Conservation (phyloP, 2,888 invertebrate genomes). For the Cotesia congregata region DNA sequence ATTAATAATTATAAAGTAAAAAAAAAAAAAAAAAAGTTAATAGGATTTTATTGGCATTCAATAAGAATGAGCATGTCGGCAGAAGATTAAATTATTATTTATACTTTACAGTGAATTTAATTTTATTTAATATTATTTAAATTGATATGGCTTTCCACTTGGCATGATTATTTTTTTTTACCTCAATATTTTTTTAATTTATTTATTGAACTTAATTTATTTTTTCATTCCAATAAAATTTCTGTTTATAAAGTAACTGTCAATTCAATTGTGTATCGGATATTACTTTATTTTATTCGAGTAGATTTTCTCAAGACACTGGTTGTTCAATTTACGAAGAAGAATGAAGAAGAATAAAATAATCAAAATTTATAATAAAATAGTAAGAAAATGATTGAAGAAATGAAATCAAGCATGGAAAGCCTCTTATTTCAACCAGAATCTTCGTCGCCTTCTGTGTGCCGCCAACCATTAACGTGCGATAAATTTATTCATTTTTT, state of each 20-base stretch:
- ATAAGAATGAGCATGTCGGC: conserved; percentile 49
- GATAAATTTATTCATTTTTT: conserved; percentile 37
- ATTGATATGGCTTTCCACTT: conserved; percentile 63
- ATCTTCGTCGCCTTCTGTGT: conserved; percentile 48
- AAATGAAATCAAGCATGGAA: conserved; percentile 39
- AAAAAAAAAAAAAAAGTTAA: conserved; percentile 38
- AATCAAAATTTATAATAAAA: conserved; percentile 6
- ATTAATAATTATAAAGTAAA: conserved; percentile 31
- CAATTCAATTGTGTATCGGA: conserved; percentile 33
- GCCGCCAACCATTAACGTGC: conserved; percentile 62
- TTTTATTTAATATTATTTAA: neutral
- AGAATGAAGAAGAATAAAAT: neutral
- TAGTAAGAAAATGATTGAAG: conserved; percentile 34
- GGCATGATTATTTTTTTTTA: conserved; percentile 58
- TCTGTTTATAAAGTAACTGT: conserved; percentile 33
- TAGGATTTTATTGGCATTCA: conserved; percentile 7
- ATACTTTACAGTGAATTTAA: conserved; percentile 29
- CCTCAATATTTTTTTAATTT: conserved; percentile 21
- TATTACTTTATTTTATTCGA: conserved; percentile 38
- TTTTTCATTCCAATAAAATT: conserved; percentile 35
- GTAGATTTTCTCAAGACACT: conserved; percentile 23
- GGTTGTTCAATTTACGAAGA: conserved; percentile 22
- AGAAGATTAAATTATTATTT: conserved; percentile 24
- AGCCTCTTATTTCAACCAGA: conserved; percentile 32
- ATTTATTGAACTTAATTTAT: conserved; percentile 18